These are phyloP conservation scores for Cenopis cana DNA, from an alignment of 2,888 invertebrate species.

Conservation along the genomic window DNA sequence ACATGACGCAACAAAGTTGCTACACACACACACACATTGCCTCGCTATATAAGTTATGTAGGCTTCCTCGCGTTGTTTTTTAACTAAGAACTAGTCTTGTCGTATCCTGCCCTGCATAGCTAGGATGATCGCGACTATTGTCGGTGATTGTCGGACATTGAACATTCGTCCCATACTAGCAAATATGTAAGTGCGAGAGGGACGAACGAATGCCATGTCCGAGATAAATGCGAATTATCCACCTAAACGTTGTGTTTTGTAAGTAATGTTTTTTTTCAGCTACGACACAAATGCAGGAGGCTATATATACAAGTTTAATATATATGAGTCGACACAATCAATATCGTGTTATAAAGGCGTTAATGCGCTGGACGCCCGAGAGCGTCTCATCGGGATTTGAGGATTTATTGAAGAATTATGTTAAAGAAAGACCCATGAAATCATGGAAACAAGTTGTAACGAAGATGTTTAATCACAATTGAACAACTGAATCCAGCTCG, in stretches of 20 bases:
- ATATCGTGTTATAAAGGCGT: conserved; percentile 57
- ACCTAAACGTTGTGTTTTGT: neutral
- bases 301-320: conserved; percentile 68
- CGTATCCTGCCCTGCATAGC: too few relatives aligned
- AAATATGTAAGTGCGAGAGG: too few relatives aligned
- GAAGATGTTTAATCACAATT: conserved; percentile 46
- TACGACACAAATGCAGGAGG: conserved; percentile 66
- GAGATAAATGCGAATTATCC: too few relatives aligned
- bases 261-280: conserved; percentile 60
- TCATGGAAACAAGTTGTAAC: conserved; percentile 64
- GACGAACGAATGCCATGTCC: too few relatives aligned
- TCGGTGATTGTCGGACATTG: too few relatives aligned
- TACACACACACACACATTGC: too few relatives aligned
- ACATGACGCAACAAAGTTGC: too few relatives aligned
- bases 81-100: too few relatives aligned
- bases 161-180: too few relatives aligned
- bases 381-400: conserved; percentile 63
- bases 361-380: conserved; percentile 65
- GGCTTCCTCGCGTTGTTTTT: too few relatives aligned
- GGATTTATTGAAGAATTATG: conserved; percentile 59
- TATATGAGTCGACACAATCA: conserved; percentile 67
- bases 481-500: neutral
- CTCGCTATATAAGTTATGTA: too few relatives aligned
- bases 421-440: conserved; percentile 63
- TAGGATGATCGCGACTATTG: too few relatives aligned